Evolutionary conservation across 2,888 invertebrate genomes (phyloP), one percentile per base, ranked within the genome.

Genomic region (Gisinianus flammeolus): DNA sequence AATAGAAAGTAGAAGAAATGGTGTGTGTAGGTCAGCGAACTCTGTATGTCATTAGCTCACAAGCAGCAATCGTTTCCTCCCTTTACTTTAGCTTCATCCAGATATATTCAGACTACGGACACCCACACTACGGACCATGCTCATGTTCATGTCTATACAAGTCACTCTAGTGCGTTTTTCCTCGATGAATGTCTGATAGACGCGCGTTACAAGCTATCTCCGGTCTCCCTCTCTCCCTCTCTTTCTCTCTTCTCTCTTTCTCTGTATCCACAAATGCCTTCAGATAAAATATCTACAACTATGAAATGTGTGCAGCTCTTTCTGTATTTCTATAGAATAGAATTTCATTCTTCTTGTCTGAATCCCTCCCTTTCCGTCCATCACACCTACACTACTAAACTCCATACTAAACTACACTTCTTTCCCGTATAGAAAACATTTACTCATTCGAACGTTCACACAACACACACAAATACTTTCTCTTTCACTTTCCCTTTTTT

Each of bases 21-120:
- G 54, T 54, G 22, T 44, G 30, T 71, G 19, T 71, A 71, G 71
- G 71, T 71, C 71, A 56, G 58, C 31, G 56, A 71, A 31, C 71
- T 54, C 31, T 26, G 19, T 71, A 30, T 52, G 52, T 52, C 33
- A 70, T 70, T 70, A 70, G 69, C 52, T 70, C 24, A 52, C 52
- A 70, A 70, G 54, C 54, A n/a, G n/a, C n/a, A n/a, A n/a, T n/a
- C n/a, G n/a, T n/a, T n/a, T n/a, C n/a, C n/a, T n/a, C n/a, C n/a
- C n/a, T n/a, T n/a, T n/a, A n/a, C n/a, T n/a, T n/a, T n/a, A n/a
- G n/a, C n/a, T n/a, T n/a, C n/a, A n/a, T n/a, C n/a, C n/a, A n/a
- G n/a, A n/a, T n/a, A n/a, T n/a, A n/a, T n/a, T n/a, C n/a, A n/a
- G n/a, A n/a, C n/a, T n/a, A n/a, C n/a, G n/a, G n/a, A n/a, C n/a